Base-by-base conservation (phyloP, 2,888 invertebrate species). In the Darwinula stevensoni region DNA sequence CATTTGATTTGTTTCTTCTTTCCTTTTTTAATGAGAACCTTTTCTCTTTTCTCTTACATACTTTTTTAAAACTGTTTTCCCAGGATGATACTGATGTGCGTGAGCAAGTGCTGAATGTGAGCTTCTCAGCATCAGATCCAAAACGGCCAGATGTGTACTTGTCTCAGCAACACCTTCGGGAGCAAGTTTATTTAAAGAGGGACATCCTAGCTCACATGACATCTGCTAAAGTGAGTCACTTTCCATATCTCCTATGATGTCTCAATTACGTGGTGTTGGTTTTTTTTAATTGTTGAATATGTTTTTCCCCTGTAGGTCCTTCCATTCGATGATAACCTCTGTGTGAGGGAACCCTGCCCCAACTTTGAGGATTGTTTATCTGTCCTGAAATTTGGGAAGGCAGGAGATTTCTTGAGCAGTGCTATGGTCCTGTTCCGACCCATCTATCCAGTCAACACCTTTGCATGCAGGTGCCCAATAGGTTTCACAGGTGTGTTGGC, bases 301-400 rank as follows among this genome's bases (percentile, higher is more conserved):
- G 15, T 30, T 35, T 14, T 37, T 41, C 5, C 28, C 6, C 14
- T 13, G 3, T 40, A 74, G 62, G 76, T 91, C 0, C 53, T 88
- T 5, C 86, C 91, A 0, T 91, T 91, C 50, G 86, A 86, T 46
- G 91, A 94, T 49, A 86, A 88, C 53, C 61, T 91, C 1, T 94
- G 91, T 50, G 75, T 88, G 0, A 64, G 75, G 32, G 91, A 94
- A 46, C 88, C 88, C 0, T 94, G 91, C 44, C 57, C 82, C 2
- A 86, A 88, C 52, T 88, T 67, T 47, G 86, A 91, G 47, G 71
- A 76, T 45, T 94, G 91, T 42, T 55, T 76, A 14, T 80, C 84
- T 0, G 74, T 82, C 3, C 57, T 88, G 15, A 78, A 76, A 49
- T 88, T 88, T 44, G 82, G 80, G 2, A 80, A 82, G 47, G 86